These are phyloP conservation scores for Limnephilus lunatus DNA, from an alignment of 2,888 invertebrate genomes.

Conservation along the genomic window DNA sequence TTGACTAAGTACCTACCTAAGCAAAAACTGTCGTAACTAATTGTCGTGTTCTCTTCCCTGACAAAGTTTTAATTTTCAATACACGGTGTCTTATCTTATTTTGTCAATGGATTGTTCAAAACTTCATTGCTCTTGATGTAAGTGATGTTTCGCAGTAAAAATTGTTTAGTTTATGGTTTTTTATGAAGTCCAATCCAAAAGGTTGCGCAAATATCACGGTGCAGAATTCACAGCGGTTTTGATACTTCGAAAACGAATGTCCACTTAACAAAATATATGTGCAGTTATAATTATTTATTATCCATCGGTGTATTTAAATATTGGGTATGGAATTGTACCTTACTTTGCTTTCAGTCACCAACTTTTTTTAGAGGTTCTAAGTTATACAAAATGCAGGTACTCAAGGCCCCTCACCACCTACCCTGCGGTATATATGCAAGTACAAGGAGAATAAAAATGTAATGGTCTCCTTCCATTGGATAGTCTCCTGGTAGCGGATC, in stretches of 20 bases:
- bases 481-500: conserved; percentile 42
- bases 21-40: too few species aligned
- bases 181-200: background rate
- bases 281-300: background rate
- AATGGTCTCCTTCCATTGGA: conserved; percentile 49
- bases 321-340: too few species aligned
- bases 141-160: too few species aligned
- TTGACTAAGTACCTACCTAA: too few species aligned
- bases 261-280: background rate
- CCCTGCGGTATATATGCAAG: background rate
- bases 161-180: too few species aligned
- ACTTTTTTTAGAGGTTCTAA: background rate
- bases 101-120: too few species aligned
- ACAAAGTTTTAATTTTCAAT: too few species aligned
- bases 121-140: too few species aligned
- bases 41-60: too few species aligned
- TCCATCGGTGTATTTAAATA: too few species aligned
- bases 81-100: too few species aligned
- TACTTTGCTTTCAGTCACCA: background rate
- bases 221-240: background rate
- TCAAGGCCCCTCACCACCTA: background rate
- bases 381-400: background rate
- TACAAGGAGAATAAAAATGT: background rate
- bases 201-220: background rate
- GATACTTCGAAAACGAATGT: background rate